Evolutionary conservation across 1,140 invertebrate species (phyloP).

Genomic region (Tetramorium simillimum): DNA sequence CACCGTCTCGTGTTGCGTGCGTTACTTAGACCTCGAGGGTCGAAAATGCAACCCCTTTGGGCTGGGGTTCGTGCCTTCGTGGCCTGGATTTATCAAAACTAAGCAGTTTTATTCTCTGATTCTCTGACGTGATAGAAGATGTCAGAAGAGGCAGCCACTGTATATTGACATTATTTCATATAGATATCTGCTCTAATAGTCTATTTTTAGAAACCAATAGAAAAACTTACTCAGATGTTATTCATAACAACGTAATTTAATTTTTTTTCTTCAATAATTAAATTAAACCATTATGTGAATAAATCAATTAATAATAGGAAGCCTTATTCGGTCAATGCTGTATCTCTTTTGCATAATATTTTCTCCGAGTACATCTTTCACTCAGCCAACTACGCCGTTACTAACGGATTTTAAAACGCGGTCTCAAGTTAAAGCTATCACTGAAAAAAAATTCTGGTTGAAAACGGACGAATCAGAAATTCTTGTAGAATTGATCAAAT

Average conservation of each 20-base stretch:
- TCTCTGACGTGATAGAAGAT: slow-evolving; percentile 4
- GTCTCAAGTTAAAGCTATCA: too few relatives aligned
- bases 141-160: not conserved
- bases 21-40: slow-evolving; percentile 54
- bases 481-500: too few relatives aligned
- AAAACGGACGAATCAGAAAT: too few relatives aligned
- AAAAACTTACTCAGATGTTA: not conserved
- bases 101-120: slow-evolving; percentile 40
- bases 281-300: too few relatives aligned
- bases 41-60: slow-evolving; percentile 63
- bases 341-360: too few relatives aligned
- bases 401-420: too few relatives aligned
- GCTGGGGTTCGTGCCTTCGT: slow-evolving; percentile 64
- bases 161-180: slow-evolving; percentile 1
- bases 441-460: too few relatives aligned
- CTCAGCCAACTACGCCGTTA: too few relatives aligned
- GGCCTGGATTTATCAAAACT: slow-evolving; percentile 74
- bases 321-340: too few relatives aligned
- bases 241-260: not conserved
- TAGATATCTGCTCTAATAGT: not conserved
- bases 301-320: too few relatives aligned
- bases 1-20: slow-evolving; percentile 79
- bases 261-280: not conserved
- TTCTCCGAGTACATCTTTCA: too few relatives aligned
- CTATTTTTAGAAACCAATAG: not conserved